These are phyloP conservation scores for Ormyrus labotus DNA, from an alignment of 2,888 invertebrate genomes.

Conservation along the genomic window DNA sequence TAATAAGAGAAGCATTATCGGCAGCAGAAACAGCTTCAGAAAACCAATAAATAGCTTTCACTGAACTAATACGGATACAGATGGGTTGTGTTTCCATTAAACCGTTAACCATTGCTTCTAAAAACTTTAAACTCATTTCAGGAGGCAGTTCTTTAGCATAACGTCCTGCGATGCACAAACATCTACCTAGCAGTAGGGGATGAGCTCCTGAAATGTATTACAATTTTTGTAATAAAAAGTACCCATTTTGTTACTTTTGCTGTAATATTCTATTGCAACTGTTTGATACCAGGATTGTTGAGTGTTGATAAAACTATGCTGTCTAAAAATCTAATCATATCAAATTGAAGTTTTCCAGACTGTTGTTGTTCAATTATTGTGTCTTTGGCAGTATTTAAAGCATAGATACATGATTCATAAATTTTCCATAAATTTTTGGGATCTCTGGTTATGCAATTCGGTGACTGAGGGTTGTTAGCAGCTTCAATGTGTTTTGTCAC, in stretches of 20 bases:
- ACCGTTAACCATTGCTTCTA: conserved; percentile 78
- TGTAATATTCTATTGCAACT: too few species aligned
- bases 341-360: conserved; percentile 68
- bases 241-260: too few species aligned
- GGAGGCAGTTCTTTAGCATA: conserved; percentile 77
- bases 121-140: conserved; percentile 75
- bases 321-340: conserved; percentile 74
- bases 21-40: conserved; percentile 69
- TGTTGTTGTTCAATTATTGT: conserved; percentile 73
- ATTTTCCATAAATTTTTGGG: conserved; percentile 81
- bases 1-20: conserved; percentile 59
- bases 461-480: conserved; percentile 77
- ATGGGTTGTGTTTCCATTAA: conserved; percentile 77
- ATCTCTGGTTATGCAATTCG: conserved; percentile 60
- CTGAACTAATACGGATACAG: conserved; percentile 78
- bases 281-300: conserved; percentile 72
- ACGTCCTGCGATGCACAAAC: conserved; percentile 78
- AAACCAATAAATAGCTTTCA: conserved; percentile 77
- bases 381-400: conserved; percentile 79
- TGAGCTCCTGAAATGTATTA: conserved; percentile 68
- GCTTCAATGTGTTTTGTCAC: conserved; percentile 80
- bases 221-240: neutral
- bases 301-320: conserved; percentile 77
- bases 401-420: conserved; percentile 81
- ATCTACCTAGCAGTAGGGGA: conserved; percentile 78